Conservation (phyloP, 2,797 vertebrate species). For the Dromococcyx pavoninus region DNA sequence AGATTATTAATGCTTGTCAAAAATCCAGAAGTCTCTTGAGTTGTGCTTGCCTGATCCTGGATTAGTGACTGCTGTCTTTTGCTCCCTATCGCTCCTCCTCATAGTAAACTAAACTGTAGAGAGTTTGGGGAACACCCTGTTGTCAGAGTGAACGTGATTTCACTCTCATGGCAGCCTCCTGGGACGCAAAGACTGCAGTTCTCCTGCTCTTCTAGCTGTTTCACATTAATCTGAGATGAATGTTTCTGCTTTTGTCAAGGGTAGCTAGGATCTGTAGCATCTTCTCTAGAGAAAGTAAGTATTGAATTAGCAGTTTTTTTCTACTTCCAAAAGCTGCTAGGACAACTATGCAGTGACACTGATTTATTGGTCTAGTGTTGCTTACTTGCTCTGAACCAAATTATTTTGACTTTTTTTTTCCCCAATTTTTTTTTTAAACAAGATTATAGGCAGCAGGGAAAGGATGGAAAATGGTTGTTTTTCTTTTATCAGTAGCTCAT, state of each 20-base stretch:
- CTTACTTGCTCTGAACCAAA: constrained; percentile 12
- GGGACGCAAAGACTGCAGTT: neutral
- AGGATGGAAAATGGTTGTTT: neutral
- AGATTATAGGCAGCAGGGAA: neutral
- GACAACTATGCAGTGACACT: neutral
- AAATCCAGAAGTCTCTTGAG: neutral
- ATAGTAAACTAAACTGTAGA: neutral
- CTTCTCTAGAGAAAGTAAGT: neutral
- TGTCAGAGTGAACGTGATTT: constrained; percentile 16
- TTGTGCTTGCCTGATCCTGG: constrained; percentile 10
- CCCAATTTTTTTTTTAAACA: neutral
- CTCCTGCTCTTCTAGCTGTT: neutral
- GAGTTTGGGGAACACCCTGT: constrained; percentile 17
- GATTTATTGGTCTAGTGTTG: neutral
- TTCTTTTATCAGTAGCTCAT: neutral
- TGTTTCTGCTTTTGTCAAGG: neutral
- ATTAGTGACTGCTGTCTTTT: neutral
- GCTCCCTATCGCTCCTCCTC: neutral
- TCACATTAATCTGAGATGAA: neutral
- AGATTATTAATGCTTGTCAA: neutral
- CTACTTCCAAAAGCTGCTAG: neutral
- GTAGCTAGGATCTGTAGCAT: neutral
- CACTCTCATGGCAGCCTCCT: neutral
- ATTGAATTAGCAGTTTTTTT: neutral
- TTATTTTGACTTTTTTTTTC: neutral